These are phyloP conservation scores for Astreopora myriophthalma DNA, from an alignment of 64 coral and sea anemone genomes.

Conservation along the genomic window DNA sequence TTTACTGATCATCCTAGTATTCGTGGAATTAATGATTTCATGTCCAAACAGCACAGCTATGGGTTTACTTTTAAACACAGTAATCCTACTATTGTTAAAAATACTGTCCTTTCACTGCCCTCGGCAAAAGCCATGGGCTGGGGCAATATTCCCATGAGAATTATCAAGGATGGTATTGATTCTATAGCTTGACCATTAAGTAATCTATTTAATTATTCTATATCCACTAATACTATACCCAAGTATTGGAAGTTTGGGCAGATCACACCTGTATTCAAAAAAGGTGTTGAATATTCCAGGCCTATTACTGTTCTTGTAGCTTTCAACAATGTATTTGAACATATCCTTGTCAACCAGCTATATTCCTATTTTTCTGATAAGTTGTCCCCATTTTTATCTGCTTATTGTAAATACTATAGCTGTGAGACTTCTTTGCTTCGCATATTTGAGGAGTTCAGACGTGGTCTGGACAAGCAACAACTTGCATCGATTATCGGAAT, in stretches of 20 bases:
- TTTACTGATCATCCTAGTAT: too few species aligned
- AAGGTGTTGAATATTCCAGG: constrained; percentile 55
- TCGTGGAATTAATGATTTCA: too few species aligned
- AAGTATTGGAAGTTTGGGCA: constrained; percentile 38
- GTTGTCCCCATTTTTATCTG: too few species aligned
- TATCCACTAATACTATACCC: constrained; percentile 32
- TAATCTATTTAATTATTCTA: constrained; percentile 60
- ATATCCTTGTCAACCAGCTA: too few species aligned
- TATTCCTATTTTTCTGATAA: too few species aligned
- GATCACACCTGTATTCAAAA: constrained; percentile 61
- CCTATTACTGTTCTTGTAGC: constrained; percentile 44
- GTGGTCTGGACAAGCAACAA: constrained; percentile 49
- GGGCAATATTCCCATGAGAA: constrained; percentile 31
- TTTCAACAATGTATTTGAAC: constrained; percentile 52
- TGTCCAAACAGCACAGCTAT: too few species aligned
- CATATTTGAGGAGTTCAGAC: constrained; percentile 55
- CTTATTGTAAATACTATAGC: constrained; percentile 54
- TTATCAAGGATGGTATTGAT: constrained; percentile 54
- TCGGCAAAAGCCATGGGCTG: neutral
- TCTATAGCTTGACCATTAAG: constrained; percentile 30
- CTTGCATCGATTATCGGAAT: constrained; percentile 42
- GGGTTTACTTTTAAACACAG: neutral
- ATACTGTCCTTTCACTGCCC: neutral
- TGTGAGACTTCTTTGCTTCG: constrained; percentile 62
- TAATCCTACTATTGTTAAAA: neutral